Conservation (phyloP, 2,113 vertebrate genomes). For the Nettapus auritus region DNA sequence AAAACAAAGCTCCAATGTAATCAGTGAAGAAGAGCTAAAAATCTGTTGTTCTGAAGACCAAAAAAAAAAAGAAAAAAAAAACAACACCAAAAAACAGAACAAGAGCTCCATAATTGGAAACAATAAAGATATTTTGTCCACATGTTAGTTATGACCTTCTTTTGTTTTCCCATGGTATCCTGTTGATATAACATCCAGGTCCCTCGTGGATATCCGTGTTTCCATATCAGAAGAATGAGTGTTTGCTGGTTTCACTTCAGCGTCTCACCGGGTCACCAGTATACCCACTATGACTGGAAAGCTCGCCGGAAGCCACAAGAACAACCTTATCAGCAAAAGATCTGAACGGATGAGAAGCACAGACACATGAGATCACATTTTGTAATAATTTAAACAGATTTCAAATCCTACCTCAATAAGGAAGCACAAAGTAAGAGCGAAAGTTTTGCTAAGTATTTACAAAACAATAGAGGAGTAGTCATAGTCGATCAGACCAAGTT, state of each 20-base stretch:
- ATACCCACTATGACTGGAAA: not conserved
- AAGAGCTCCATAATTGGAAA: slow-evolving; percentile 47
- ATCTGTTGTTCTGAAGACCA: not conserved
- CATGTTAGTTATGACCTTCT: not conserved
- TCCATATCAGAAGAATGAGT: slow-evolving; percentile 8
- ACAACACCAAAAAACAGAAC: not conserved
- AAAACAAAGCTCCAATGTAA: slow-evolving; percentile 19
- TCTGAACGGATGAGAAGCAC: slow-evolving; percentile 10
- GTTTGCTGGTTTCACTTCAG: slow-evolving; percentile 36
- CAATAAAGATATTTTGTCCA: not conserved
- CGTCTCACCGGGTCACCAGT: not conserved
- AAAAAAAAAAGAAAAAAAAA: not conserved
- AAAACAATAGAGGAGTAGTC: not conserved
- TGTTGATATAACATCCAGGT: slow-evolving; percentile 53
- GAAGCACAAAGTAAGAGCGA: not conserved
- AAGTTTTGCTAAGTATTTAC: not conserved
- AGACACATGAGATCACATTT: slow-evolving; percentile 52
- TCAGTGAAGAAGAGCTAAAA: not conserved
- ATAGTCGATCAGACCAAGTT: not conserved
- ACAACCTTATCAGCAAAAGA: slow-evolving; percentile 35
- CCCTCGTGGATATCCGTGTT: slow-evolving; percentile 35
- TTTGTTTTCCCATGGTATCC: slow-evolving; percentile 57
- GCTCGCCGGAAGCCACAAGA: not conserved
- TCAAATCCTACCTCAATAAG: not conserved
- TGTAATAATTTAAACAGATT: not conserved